Evolutionary conservation across 2,113 vertebrate genomes (phyloP).

Genomic region (Aldabrachelys gigantea): DNA sequence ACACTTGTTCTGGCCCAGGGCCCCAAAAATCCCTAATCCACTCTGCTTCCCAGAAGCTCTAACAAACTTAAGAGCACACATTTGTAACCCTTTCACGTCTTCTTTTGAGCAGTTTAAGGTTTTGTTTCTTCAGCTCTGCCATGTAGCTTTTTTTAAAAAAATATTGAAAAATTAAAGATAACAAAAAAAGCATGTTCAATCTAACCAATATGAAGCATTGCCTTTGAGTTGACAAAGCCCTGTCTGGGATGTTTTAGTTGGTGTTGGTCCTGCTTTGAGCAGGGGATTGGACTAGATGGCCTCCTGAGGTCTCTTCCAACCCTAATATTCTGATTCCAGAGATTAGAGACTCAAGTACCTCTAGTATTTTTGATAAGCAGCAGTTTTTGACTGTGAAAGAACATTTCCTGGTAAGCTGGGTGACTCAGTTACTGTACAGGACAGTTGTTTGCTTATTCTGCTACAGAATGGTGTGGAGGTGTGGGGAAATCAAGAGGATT

Average conservation of each 20-base stretch:
- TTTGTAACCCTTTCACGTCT: background rate
- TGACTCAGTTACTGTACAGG: background rate
- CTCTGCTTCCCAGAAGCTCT: background rate
- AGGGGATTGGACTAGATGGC: too few relatives aligned
- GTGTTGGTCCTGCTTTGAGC: too few relatives aligned
- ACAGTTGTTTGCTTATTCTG: background rate
- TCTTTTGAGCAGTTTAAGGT: background rate
- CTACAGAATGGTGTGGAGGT: background rate
- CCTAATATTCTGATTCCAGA: background rate
- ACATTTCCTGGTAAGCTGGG: background rate
- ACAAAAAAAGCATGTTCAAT: background rate
- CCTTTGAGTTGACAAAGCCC: background rate
- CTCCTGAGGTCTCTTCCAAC: too few relatives aligned
- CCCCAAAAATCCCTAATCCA: too few relatives aligned
- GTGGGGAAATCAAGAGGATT: background rate
- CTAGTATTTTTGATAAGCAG: background rate
- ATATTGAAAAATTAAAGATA: background rate
- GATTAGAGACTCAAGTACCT: background rate
- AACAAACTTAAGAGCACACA: background rate
- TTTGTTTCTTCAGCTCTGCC: background rate
- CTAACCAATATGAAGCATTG: background rate
- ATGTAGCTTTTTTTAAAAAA: background rate
- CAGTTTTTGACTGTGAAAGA: background rate
- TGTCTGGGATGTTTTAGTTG: too few relatives aligned
- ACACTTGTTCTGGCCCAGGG: too few relatives aligned